These are phyloP conservation scores for Nephrotoma flavescens DNA, from an alignment of 2,888 invertebrate species.

Conservation along the genomic window DNA sequence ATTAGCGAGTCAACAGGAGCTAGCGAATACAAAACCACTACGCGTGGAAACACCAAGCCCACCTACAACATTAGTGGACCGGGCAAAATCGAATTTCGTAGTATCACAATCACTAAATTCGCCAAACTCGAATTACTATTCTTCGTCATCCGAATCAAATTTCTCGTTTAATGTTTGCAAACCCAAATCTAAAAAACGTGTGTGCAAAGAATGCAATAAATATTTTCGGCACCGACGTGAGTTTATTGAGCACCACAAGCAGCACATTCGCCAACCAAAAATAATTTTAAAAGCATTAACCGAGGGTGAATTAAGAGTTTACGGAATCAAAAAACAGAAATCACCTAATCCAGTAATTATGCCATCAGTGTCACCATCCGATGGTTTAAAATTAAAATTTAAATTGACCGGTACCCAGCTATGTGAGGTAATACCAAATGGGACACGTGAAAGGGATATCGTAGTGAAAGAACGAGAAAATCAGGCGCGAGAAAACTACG, in stretches of 20 bases:
- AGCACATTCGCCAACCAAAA: slow-evolving; percentile 15
- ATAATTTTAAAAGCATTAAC: slow-evolving; percentile 14
- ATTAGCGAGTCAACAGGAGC: background rate
- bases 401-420: slow-evolving; percentile 16
- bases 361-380: slow-evolving; percentile 1
- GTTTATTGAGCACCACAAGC: slow-evolving; percentile 12
- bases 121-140: slow-evolving; percentile 11
- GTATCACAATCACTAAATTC: background rate
- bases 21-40: background rate
- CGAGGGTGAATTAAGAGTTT: slow-evolving; percentile 13
- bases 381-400: slow-evolving; percentile 15
- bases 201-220: slow-evolving; percentile 16
- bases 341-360: background rate
- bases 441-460: slow-evolving; percentile 3
- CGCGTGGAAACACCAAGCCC: background rate
- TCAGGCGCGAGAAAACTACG: background rate
- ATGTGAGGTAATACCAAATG: slow-evolving; percentile 15
- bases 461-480: background rate
- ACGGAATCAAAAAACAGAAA: slow-evolving; percentile 9
- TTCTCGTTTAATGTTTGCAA: slow-evolving; percentile 8
- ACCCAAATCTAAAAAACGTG: slow-evolving; percentile 9
- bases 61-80: background rate
- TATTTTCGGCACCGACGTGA: slow-evolving; percentile 16
- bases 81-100: background rate
- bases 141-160: slow-evolving; percentile 16